Evolutionary conservation across 2,797 vertebrate species (phyloP), one percentile per base, ranked within the genome.

Genomic region (Siniperca scherzeri): DNA sequence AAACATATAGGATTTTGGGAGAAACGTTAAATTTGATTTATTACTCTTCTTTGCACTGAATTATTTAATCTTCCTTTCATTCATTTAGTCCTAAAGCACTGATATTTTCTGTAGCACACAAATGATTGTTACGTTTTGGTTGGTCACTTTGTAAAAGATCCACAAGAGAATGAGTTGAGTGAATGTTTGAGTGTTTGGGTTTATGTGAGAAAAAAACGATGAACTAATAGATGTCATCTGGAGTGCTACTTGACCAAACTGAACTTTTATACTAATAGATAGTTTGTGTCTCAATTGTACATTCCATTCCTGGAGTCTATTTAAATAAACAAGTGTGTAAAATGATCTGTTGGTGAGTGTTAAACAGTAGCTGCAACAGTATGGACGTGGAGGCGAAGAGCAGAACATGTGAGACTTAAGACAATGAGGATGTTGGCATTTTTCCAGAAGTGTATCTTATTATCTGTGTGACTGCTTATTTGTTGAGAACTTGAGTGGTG

Each of bases 291-390:
- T 90, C 84, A 91, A 89, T 70, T 94, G 91, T 93, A 90, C 92
- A 92, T 95, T 94, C 87, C 86, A 89, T 86, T 85, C 64, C 86
- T 90, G 87, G 81, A 92, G 85, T 82, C 87, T 93, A 93, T 95
- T 95, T 95, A 92, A 94, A 94, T 94, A 95, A 94, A 95, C 65
- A 88, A 91, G 88, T 79, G 86, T 93, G 89, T 88, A 76, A 89
- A 90, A 87, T 57, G 46, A 74, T 66, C 1, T 77, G 2, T 73
- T 36, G 8, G 12, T 71, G 61, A 68, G 53, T 73, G n/a, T 75
- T 53, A 8, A 70, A 33, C n/a, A 6, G 17, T 50, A 9, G 79
- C 9, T 60, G 53, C 14, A 56, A 67, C 66, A 27, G 48, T 27
- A 12, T 46, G 59, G 38, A 78, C 57, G 17, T 65, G 0, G 6